These are phyloP conservation scores for Halcyon smyrnensis DNA, from an alignment of 2,797 vertebrate genomes.

Conservation along the genomic window DNA sequence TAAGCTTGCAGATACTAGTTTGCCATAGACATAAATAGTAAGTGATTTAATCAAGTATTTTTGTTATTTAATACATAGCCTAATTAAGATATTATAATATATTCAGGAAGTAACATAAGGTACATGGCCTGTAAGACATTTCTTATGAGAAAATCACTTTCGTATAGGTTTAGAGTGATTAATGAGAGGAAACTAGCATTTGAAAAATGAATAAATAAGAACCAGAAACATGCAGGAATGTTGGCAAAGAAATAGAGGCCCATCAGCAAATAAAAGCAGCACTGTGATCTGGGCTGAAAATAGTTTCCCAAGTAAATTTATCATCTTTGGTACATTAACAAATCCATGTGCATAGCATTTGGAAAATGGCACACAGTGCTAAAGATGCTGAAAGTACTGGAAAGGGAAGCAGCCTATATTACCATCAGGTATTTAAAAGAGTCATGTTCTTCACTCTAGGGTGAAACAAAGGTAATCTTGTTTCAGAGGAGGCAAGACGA, in stretches of 20 bases:
- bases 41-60: conserved; percentile 37
- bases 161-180: conserved; percentile 21
- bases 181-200: conserved; percentile 23
- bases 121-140: not conserved
- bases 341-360: not conserved
- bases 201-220: conserved; percentile 47
- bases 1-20: conserved; percentile 18
- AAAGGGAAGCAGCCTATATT: not conserved
- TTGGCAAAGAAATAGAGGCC: conserved; percentile 35
- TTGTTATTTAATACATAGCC: conserved; percentile 13
- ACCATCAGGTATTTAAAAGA: not conserved
- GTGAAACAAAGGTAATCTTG: not conserved
- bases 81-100: conserved; percentile 22
- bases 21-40: conserved; percentile 7
- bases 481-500: not conserved
- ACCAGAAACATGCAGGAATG: conserved; percentile 31
- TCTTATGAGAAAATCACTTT: conserved; percentile 30
- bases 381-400: not conserved
- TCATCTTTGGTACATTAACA: conserved; percentile 19
- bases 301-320: conserved; percentile 35
- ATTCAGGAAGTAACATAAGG: conserved; percentile 17
- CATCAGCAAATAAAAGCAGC: conserved; percentile 22
- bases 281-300: conserved; percentile 28
- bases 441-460: not conserved
- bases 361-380: not conserved